Evolutionary conservation across 2,888 invertebrate species (phyloP), one percentile per base, ranked within the genome.

Genomic region (Eupithecia pulchellata): DNA sequence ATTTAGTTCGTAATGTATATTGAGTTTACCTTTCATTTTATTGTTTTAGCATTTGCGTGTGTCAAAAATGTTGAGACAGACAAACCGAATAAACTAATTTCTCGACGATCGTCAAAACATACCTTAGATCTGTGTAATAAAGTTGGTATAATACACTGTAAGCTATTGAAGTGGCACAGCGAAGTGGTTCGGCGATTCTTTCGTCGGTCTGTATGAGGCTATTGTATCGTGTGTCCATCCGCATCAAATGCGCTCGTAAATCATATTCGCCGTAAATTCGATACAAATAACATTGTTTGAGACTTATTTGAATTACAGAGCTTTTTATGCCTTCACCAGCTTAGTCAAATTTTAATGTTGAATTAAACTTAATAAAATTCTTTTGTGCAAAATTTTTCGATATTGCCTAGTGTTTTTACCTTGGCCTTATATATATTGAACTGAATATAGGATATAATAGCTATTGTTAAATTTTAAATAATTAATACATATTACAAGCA

Each of bases 251-350:
- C 86, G 91, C 80, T 82, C 89, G 85, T 94, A 93, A 93, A 94
- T 94, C 93, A 94, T 93, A 92, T 90, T 88, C 86, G 89, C 90
- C 91, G 89, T 93, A 93, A 93, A 92, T 93, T 91, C 91, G 89
- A 90, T 90, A 84, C 89, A 88, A 89, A 86, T 87, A 89, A 92
- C 93, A 93, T 93, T 89, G 91, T 90, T 75, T 71, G 85, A 84
- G 86, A 90, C 90, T 84, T 89, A 89, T 92, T 90, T 91, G 87
- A 89, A 91, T 91, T 86, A 81, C 66, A 64, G 69, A 69, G 55
- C 60, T 55, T 62, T 47, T 62, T 39, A 55, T 20, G 60, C 27
- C 11, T 13, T 25, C 25, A 52, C 52, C 52, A 52, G 52, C 52
- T 52, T 52, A 52, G 52, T 52, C 25, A 25, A 13, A 25, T 25